Evolutionary conservation across 2,888 invertebrate species (phyloP), one percentile per base, ranked within the genome.

Genomic region (Xanthorhoe spadicearia): DNA sequence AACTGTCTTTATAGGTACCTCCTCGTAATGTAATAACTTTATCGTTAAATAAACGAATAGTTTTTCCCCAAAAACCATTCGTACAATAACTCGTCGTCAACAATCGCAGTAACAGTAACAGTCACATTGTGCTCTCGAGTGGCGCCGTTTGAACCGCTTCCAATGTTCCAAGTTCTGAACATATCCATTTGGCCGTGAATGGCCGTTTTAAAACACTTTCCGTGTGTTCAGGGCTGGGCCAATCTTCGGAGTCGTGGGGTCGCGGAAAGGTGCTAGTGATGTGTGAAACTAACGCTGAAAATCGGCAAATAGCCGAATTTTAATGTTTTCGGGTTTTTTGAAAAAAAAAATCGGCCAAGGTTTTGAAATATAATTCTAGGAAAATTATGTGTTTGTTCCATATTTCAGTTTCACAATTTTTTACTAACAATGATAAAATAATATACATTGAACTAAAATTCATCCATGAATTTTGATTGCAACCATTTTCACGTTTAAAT

Each of bases 121-220:
- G 65, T 69, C 72, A 68, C 69, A 69, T 68, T 65, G 67, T 64
- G 62, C 61, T 54, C 67, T 64, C 58, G 64, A 71, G 72, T 72
- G 65, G 68, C 58, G 71, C 58, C 62, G 66, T 72, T 72, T 64
- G 69, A 71, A 71, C 66, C 66, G 71, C 68, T 81, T 75, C 60
- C 68, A 66, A 61, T 68, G 68, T 73, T 62, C 75, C 75, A 67
- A 67, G 60, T 81, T 79, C 79, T 69, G 77, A 80, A 83, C 80
- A 77, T 78, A 82, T 77, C 81, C 83, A 82, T 84, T 81, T 71
- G 76, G 68, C 59, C 68, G 74, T 68, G 78, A 83, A 82, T 82
- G 82, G 82, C 73, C 77, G 77, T 82, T 87, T 85, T 84, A 86
- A 87, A 87, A 87, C 85, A 86, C 83, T 87, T 86, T 84, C 81